Evolutionary conservation across 2,888 invertebrate genomes (phyloP), one percentile per base, ranked within the genome.

Genomic region (Cosmia trapezina): DNA sequence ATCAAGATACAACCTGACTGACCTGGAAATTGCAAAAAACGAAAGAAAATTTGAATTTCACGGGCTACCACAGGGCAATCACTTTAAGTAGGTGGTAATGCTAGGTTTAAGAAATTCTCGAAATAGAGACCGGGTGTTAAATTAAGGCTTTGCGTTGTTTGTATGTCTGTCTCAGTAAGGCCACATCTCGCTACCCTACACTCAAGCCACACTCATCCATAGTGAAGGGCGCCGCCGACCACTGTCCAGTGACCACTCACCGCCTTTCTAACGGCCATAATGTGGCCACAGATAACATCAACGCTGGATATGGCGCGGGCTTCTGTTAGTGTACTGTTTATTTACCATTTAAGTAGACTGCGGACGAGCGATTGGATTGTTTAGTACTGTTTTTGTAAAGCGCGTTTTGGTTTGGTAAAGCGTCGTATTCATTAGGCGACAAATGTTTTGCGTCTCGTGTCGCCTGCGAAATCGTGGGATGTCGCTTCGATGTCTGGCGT

Each of bases 191-290:
- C 47, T 65, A 61, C 56, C 62, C 56, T 49, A 43, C 22, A 6
- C 11, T 41, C 28, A 12, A 41, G 14, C 33, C 17, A 45, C 63
- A 64, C 64, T 66, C 80, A 78, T 79, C 81, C 22, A 22, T 19
- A 77, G 82, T 85, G 87, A 90, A 90, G 90, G 89, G 89, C 86
- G 76, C 68, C 86, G 75, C 64, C 61, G 67, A 6, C 74, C 80
- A 84, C 81, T 66, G 61, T 77, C 81, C 76, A 76, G 37, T 60
- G n/a, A 11, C 73, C 80, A 67, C 65, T 79, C 70, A n/a, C 54
- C 47, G 85, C 89, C 90, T 90, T 88, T 89, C 90, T 89, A 89
- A 90, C 73, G 81, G 81, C 80, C 78, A 81, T 78, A 81, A 72
- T 77, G 60, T 66, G 65, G 28, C 43, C 70, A 14, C 19, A 64